Evolutionary conservation across 2,113 vertebrate genomes (phyloP), one percentile per base, ranked within the genome.

Genomic region (Alaudala cheleensis): DNA sequence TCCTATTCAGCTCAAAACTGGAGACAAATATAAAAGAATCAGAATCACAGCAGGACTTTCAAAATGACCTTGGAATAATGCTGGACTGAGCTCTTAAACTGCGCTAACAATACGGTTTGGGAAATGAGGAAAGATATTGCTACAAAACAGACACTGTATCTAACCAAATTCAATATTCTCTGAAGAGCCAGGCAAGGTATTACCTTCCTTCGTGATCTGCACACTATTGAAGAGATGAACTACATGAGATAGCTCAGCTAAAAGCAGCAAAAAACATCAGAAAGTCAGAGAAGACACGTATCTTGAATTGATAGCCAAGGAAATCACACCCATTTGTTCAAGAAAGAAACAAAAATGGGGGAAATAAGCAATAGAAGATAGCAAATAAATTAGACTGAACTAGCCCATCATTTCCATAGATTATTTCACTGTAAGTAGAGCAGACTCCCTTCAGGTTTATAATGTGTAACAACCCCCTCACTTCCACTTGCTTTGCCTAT

Each of bases 51-150:
- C 83, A 96, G 93, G 95, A 94, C 69, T 95, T 88, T 81, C 83
- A 97, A 96, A 97, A 95, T 96, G 94, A 97, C 96, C 96, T 97
- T 97, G 97, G 51, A 88, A 94, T 91, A 97, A 96, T n/a, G 81
- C 64, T 90, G 91, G 92, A 86, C 81, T 61, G 81, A 81, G 82
- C 86, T 97, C 67, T 93, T 90, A 95, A 94, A 95, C 54, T 82
- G 76, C 29, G 17, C 72, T 95, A 93, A 95, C 85, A 91, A 86
- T 65, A 93, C 0, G 0, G 69, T 73, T 80, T 2, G 3, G 69
- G 88, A 95, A 94, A 88, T 51, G 58, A 94, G 60, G 34, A 78
- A 92, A 83, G 72, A 73, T 88, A 92, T 40, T 92, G 64, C 74
- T 93, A 84, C 56, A 74, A 65, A 96, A 80, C 49, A 88, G 89